These are phyloP conservation scores for Ptyas mucosa DNA, from an alignment of 2,113 vertebrate genomes.

Conservation along the genomic window DNA sequence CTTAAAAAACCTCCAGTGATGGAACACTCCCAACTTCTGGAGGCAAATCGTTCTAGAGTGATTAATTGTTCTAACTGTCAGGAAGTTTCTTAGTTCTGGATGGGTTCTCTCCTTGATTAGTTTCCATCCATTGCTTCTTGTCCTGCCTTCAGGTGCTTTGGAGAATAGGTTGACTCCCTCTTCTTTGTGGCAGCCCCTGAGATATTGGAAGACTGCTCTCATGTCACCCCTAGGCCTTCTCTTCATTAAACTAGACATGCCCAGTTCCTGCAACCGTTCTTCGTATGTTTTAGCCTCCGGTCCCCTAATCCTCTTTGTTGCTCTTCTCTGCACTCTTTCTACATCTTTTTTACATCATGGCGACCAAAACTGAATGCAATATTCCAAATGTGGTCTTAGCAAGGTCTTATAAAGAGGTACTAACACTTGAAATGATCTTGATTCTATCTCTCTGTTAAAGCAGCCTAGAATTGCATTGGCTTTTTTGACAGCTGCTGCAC, in stretches of 20 bases:
- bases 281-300: not conserved
- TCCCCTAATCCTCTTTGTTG: not conserved
- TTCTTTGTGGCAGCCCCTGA: not conserved
- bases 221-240: not conserved
- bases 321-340: not conserved
- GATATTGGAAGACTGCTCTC: not conserved
- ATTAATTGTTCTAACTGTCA: too few species aligned
- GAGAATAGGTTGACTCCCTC: not conserved
- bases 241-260: not conserved
- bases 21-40: not conserved
- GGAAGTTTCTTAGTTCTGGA: not conserved
- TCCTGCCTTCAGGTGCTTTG: not conserved
- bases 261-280: not conserved
- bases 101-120: not conserved
- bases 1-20: not conserved
- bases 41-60: too few species aligned
- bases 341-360: not conserved
- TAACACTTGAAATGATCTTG: not conserved
- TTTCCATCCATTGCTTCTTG: not conserved
- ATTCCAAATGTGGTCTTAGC: not conserved
- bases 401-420: not conserved
- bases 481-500: not conserved
- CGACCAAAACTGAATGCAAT: not conserved
- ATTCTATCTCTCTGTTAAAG: not conserved
- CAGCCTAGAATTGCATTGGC: not conserved